These are phyloP conservation scores for Fopius arisanus DNA, from an alignment of 1,140 invertebrate genomes.

Conservation along the genomic window DNA sequence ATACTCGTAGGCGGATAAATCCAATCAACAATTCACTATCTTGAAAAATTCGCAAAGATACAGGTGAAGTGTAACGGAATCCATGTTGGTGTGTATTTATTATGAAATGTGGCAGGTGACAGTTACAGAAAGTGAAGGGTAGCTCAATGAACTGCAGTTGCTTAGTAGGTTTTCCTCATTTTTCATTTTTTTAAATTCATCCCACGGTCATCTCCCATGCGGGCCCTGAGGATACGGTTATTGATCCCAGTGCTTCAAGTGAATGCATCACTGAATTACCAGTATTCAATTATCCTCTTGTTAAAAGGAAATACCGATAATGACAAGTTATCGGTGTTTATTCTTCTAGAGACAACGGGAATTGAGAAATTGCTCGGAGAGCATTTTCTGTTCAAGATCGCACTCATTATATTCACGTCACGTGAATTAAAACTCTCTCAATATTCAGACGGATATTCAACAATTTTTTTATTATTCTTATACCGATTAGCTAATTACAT, in stretches of 20 bases:
- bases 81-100: background rate
- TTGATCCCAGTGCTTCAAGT: background rate
- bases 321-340: too few species aligned
- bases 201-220: background rate
- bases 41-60: background rate
- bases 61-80: constrained; percentile 10
- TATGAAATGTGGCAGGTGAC: constrained; percentile 8
- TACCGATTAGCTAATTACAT: too few species aligned
- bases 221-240: background rate
- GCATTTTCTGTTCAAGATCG: too few species aligned
- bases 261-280: too few species aligned
- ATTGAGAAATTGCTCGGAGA: too few species aligned
- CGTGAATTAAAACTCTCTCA: too few species aligned
- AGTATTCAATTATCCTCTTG: too few species aligned
- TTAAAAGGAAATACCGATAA: too few species aligned
- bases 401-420: background rate
- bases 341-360: too few species aligned
- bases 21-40: background rate
- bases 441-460: too few species aligned
- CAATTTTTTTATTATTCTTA: too few species aligned
- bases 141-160: background rate
- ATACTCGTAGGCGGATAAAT: background rate
- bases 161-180: background rate
- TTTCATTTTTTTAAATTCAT: background rate
- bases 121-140: constrained; percentile 11